Conservation (phyloP, 2,797 vertebrate genomes). For the Centroberyx gerrardi region DNA sequence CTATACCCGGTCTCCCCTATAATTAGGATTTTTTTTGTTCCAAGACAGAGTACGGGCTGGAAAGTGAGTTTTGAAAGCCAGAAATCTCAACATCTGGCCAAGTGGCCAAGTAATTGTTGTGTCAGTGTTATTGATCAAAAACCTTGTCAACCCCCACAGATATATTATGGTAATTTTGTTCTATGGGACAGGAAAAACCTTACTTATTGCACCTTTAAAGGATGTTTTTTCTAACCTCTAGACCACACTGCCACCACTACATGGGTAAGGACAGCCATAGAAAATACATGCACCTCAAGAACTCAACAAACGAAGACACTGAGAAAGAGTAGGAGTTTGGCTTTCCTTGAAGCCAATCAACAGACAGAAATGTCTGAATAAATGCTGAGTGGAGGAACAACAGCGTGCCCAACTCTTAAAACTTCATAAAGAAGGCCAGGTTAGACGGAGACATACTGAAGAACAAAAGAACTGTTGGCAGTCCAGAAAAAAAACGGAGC, state of each 20-base stretch:
- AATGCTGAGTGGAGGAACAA: constrained; percentile 8
- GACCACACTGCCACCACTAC: not conserved
- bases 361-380: constrained; percentile 13
- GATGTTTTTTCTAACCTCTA: no score
- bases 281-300: not conserved
- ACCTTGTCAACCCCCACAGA: not conserved
- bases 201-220: no score
- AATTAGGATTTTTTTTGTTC: no score
- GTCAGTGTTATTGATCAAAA: not conserved
- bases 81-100: no score
- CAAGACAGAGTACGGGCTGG: no score
- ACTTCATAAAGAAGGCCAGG: constrained; percentile 22
- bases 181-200: no score
- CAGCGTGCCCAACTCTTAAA: constrained; percentile 24
- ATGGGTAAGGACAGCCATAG: not conserved
- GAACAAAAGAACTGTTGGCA: constrained; percentile 46
- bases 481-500: not conserved
- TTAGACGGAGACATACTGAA: constrained; percentile 42
- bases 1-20: no score
- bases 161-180: no score
- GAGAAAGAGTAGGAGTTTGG: constrained; percentile 21
- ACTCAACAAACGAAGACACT: not conserved
- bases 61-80: no score
- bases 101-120: not conserved
- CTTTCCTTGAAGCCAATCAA: not conserved